Base-by-base conservation (phyloP, 2,797 vertebrate genomes). In the Falco naumanni region DNA sequence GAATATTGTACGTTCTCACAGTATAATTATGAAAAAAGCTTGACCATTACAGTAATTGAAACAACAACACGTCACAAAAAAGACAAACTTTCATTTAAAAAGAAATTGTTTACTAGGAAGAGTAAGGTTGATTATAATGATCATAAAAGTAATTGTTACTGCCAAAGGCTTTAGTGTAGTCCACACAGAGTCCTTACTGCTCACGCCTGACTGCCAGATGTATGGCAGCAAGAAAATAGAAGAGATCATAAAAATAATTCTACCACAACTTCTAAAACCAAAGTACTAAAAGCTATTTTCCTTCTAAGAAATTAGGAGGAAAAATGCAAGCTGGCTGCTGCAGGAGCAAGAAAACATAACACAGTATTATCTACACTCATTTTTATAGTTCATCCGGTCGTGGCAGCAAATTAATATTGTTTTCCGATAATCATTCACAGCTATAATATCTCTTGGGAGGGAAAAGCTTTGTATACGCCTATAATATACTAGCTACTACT, bases 341-440 rank as follows among this genome's bases (percentile, higher is more conserved):
- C 71, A 92, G 87, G 91, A 94, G 90, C 89, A 91, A 91, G 60
- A 82, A 89, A 89, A 87, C 37, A 47, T 26, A 53, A 66, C 31
- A 34, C 19, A 29, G 17, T 37, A 89, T 90, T 96, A 95, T 92
- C 95, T 90, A 41, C 29, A 77, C 54, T 90, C 59, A 17, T 90
- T 94, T 95, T 94, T 93, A 87, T 69, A 79, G 80, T 45, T 93
- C 93, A 89, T 82, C 66, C 10, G 4, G 86, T 84, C 89, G 84
- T 57, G 63, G 68, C 60, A 96, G 60, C 64, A 57, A 87, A 89
- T 74, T 80, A 85, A 83, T 64, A 24, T 43, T 72, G 71, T 83
- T 94, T 92, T 96, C 84, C 90, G 91, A 80, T 74, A 96, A 78
- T 63, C 78, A 77, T 91, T 92, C 92, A 92, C 81, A 91, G 65